Evolutionary conservation across 2,888 invertebrate species (phyloP).

Genomic region (Tortrix viridana): DNA sequence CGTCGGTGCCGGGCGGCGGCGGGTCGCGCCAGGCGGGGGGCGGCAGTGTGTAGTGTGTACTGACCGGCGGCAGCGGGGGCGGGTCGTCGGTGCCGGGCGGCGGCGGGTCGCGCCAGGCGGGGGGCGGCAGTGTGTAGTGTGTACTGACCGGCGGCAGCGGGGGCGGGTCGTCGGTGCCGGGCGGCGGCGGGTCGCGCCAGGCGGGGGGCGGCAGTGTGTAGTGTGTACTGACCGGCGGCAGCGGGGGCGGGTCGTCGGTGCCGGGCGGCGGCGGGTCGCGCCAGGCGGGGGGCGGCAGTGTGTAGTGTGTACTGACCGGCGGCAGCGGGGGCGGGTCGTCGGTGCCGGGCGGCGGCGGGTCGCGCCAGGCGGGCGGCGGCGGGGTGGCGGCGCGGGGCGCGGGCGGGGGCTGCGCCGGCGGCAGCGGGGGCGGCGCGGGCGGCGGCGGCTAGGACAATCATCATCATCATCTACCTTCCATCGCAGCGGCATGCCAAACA

Average conservation of each 20-base stretch:
- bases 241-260: constrained; percentile 60
- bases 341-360: constrained; percentile 37
- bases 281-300: constrained; percentile 60
- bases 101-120: constrained; percentile 16
- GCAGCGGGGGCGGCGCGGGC: constrained; percentile 41
- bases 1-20: constrained; percentile 6
- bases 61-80: constrained; percentile 31
- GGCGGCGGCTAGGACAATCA: constrained; percentile 42
- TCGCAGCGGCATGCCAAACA: too few relatives aligned
- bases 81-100: constrained; percentile 34
- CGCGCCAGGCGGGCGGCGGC: constrained; percentile 27
- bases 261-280: constrained; percentile 70
- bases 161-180: too few relatives aligned
- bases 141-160: too few relatives aligned
- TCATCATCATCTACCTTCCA: too few relatives aligned
- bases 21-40: constrained; percentile 76
- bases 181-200: too few relatives aligned
- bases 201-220: too few relatives aligned
- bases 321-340: constrained; percentile 40
- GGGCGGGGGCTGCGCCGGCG: constrained; percentile 41
- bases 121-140: too few relatives aligned
- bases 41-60: constrained; percentile 42
- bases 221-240: constrained; percentile 42
- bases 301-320: too few relatives aligned
- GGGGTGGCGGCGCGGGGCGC: constrained; percentile 21